Base-by-base conservation (phyloP, 2,888 invertebrate genomes). In the Halocaridina rubra region DNA sequence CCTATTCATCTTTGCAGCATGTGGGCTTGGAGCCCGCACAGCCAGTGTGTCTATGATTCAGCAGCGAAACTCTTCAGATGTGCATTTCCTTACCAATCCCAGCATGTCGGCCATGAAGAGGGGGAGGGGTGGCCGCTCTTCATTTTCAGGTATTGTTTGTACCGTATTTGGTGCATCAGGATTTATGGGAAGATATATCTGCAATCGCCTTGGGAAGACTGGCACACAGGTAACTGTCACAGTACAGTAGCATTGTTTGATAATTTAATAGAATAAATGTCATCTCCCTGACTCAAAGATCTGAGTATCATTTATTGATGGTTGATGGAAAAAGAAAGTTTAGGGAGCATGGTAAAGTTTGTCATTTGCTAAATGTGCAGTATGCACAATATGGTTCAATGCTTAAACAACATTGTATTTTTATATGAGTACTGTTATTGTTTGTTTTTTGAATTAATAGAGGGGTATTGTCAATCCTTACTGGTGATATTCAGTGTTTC, bases 121-220 rank as follows among this genome's bases (percentile, higher is more conserved):
- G 88, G 97, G 97, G 32, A 96, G 96, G 24, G 97, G 97, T 16
- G 99, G 98, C 22, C 94, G 99, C 46, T 95, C 96, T 89, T 98
- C 98, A 90, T 99, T 99, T 91, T 99, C 96, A 92, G 99, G 99
- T 0, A 93, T 96, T 80, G 97, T 99, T 1, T 97, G 97, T n/a
- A 99, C 99, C n/a, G 96, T 99, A 0, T 98, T 99, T 91, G 99
- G 99, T 77, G 94, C 94, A 81, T 94, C 95, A 46, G 99, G 99
- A 1, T 97, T 97, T 90, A 91, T 98, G 0, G 99, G 99, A 0
- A 93, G 94, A 88, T 95, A 95, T 92, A 94, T 99, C 19, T 95
- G 96, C 91, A 98, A 97, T 90, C 94, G 95, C 90, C 92, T 99
- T 80, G 99, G 98, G 89, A 97, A 95, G 92, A 93, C 93, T 89